phyloP scores from a whole-genome alignment of 2,113 vertebrate species.

The Gulo gulo region DNA sequence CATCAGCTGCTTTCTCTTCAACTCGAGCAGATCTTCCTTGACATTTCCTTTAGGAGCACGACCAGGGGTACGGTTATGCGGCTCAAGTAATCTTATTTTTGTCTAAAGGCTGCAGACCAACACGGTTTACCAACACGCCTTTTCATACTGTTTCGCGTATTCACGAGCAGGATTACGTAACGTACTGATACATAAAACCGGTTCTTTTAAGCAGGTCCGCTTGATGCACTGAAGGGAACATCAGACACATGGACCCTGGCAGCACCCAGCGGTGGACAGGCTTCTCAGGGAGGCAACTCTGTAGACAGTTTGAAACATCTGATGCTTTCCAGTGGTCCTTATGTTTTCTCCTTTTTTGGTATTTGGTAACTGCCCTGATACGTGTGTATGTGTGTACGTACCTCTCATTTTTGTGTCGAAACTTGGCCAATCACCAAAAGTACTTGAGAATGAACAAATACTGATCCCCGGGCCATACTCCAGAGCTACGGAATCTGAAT shows the following conservation, averaged over 20 bases:
- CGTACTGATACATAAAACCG: background rate
- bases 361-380: background rate
- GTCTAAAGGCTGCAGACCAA: conserved; percentile 7
- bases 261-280: background rate
- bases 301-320: background rate
- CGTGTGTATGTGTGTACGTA: background rate
- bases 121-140: background rate
- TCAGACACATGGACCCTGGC: background rate
- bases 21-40: background rate
- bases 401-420: background rate
- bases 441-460: background rate
- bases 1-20: background rate
- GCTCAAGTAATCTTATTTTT: background rate
- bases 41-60: background rate
- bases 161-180: background rate
- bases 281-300: background rate
- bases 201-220: conserved; percentile 7
- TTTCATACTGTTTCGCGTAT: background rate
- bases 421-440: background rate
- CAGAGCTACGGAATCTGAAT: background rate
- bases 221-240: background rate
- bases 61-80: background rate
- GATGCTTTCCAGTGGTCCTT: background rate
- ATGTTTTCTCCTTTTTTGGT: background rate
- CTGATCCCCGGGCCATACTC: background rate